phyloP scores from a whole-genome alignment of 2,113 vertebrate species.

The Phyllostomus hastatus region DNA sequence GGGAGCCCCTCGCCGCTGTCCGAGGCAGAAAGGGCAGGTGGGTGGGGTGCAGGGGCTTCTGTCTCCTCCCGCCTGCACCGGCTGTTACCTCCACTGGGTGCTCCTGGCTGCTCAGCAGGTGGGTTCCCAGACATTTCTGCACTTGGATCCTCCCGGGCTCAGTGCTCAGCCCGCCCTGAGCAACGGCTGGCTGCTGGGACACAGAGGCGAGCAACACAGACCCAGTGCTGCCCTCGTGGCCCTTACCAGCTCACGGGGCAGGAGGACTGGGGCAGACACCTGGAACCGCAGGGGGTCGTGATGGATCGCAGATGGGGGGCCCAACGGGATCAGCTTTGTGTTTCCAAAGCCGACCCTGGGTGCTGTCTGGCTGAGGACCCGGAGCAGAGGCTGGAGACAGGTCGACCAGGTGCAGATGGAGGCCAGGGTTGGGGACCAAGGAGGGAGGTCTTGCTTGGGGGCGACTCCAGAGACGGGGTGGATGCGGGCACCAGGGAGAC shows the following conservation, averaged over 20 bases:
- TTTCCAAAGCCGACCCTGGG: not conserved
- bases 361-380: not conserved
- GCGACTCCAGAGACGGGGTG: not conserved
- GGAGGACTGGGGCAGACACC: not conserved
- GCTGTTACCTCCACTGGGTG: not conserved
- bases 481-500: not conserved
- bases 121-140: not conserved
- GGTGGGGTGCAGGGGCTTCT: not conserved
- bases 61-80: not conserved
- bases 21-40: not conserved
- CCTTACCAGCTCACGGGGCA: no score
- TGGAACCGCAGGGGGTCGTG: not conserved
- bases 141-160: not conserved
- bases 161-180: not conserved
- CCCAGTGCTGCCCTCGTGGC: not conserved
- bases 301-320: not conserved
- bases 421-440: not conserved
- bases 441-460: not conserved
- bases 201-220: not conserved
- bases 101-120: not conserved
- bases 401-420: not conserved
- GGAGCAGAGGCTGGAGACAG: not conserved
- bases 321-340: fast-evolving
- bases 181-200: not conserved
- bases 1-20: not conserved